Evolutionary conservation across 1,140 invertebrate species (phyloP).

Genomic region (Bombus waltoni): DNA sequence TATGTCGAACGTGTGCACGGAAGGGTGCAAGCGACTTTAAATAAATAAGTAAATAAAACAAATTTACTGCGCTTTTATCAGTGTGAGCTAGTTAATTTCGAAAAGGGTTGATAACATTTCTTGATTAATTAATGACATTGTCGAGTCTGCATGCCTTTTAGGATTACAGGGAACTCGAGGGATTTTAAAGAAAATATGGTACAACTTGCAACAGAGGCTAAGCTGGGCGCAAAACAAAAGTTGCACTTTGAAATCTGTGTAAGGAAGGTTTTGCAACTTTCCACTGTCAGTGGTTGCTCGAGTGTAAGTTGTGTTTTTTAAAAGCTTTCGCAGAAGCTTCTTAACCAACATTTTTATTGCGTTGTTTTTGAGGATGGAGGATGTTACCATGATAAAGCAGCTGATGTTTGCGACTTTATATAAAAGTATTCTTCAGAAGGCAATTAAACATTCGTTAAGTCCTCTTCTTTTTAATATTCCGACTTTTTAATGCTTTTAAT

Average conservation of each 20-base stretch:
- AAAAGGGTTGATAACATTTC: not conserved
- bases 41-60: not conserved
- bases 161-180: not conserved
- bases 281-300: not conserved
- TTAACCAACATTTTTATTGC: not conserved
- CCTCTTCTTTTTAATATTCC: not conserved
- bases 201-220: not conserved
- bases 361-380: too few species aligned
- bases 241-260: not conserved
- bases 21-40: not conserved
- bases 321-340: not conserved
- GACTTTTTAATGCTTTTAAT: too few species aligned
- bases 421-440: not conserved
- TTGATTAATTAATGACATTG: not conserved
- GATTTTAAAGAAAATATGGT: not conserved
- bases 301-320: not conserved
- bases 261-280: not conserved
- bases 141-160: not conserved
- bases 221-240: not conserved
- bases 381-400: too few species aligned
- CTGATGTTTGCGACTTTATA: too few species aligned
- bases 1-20: too few species aligned
- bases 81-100: not conserved
- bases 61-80: not conserved
- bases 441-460: not conserved